Conservation (phyloP, 2,888 invertebrate species). For the Torymus texanus region DNA sequence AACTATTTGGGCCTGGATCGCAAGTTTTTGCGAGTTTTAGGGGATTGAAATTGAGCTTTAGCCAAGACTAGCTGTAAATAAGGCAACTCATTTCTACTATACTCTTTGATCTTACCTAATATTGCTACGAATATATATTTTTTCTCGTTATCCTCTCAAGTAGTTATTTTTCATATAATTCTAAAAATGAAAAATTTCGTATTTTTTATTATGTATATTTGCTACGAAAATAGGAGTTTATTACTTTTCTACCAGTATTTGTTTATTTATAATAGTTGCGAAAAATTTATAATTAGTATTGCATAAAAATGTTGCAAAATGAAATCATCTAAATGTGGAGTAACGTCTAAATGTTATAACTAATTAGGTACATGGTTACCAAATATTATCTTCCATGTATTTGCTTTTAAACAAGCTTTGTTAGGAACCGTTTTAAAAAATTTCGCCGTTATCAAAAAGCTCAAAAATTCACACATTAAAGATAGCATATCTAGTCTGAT, state of each 20-base stretch:
- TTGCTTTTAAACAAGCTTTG: slow-evolving; percentile 13
- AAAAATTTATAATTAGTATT: neutral
- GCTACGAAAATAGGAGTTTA: slow-evolving; percentile 21
- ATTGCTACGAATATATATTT: slow-evolving; percentile 2
- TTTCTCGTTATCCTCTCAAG: slow-evolving; percentile 8
- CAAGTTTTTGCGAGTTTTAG: neutral
- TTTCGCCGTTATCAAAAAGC: neutral
- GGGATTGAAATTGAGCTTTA: slow-evolving; percentile 18
- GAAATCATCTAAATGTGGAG: neutral
- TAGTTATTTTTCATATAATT: neutral
- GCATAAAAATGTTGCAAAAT: neutral
- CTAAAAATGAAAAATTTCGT: slow-evolving; percentile 34
- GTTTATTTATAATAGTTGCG: neutral
- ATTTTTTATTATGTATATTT: slow-evolving; percentile 31
- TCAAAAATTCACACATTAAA: slow-evolving; percentile 34
- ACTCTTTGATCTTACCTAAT: slow-evolving; percentile 20
- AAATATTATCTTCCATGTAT: slow-evolving; percentile 8
- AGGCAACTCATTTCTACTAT: slow-evolving; percentile 20
- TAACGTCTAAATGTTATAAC: slow-evolving; percentile 18
- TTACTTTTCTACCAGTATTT: slow-evolving; percentile 45
- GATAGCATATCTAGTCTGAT: slow-evolving; percentile 45
- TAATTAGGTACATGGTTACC: neutral
- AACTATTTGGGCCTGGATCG: slow-evolving; percentile 1
- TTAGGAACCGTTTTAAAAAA: no score
- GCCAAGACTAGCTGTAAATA: slow-evolving; percentile 2